Conservation (phyloP, 92 coral and sea anemone genomes). For the Scolanthus callimorphus region DNA sequence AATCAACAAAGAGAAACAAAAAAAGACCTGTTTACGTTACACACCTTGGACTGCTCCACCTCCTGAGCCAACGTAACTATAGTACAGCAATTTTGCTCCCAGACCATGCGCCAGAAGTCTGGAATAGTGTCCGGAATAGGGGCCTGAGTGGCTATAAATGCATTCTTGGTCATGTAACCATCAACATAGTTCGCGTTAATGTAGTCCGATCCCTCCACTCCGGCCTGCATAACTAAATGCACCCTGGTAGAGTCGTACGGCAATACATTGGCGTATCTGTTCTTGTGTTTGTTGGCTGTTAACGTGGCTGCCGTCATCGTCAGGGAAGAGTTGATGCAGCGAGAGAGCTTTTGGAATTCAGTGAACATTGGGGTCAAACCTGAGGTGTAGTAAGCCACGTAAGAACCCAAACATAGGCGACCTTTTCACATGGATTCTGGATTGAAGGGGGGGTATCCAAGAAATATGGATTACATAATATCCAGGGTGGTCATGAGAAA, state of each 20-base stretch:
- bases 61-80: constrained; percentile 86
- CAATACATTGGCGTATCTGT: constrained; percentile 86
- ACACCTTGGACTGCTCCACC: constrained; percentile 77
- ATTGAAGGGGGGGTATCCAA: too few species aligned
- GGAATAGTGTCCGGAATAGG: constrained; percentile 89
- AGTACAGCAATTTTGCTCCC: constrained; percentile 83
- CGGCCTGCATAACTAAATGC: constrained; percentile 52
- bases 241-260: constrained; percentile 85
- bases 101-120: constrained; percentile 95
- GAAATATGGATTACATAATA: too few species aligned
- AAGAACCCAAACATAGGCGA: too few species aligned
- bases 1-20: not conserved
- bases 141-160: constrained; percentile 96
- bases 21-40: too few species aligned
- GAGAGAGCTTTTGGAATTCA: constrained; percentile 72
- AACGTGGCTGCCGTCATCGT: constrained; percentile 66
- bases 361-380: constrained; percentile 57
- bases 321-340: constrained; percentile 35
- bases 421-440: too few species aligned
- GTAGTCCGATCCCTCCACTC: constrained; percentile 88
- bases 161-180: constrained; percentile 79
- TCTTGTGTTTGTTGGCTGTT: constrained; percentile 80
- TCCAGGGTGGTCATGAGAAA: too few species aligned
- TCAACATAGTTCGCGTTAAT: constrained; percentile 89
- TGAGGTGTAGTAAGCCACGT: too few species aligned